Base-by-base conservation (phyloP, 2,888 invertebrate genomes). In the Xiphydria camelus region DNA sequence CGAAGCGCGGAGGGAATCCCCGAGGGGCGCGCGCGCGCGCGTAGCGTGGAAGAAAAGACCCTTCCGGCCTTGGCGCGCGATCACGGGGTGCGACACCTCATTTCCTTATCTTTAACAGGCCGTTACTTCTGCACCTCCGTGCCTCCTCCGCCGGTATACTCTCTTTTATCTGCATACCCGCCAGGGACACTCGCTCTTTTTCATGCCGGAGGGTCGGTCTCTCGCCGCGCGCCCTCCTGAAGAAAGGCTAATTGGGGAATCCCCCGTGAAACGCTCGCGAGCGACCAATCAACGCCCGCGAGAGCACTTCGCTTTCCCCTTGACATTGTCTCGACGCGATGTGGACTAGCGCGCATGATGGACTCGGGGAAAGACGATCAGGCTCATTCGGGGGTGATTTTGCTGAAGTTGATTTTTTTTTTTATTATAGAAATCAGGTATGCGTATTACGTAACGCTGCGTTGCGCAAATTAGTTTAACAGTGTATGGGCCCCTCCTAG, bases 71-170 rank as follows among this genome's bases (percentile, higher is more conserved):
- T 38, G 41, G 51, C 36, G 38, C 32, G 4, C 10, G n/a, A 42
- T 41, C 41, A 43, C 43, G 48, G 49, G 49, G 49, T 47, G 70
- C 73, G 73, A 75, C 74, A 75, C 75, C 74, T 75, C 74, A 73
- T 75, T 75, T 75, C 73, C 75, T 75, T 75, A 74, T 75, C 75
- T 73, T 70, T 73, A 74, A 73, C 73, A 73, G 73, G 62, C 73
- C 70, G 73, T 75, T 74, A 73, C 67, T 62, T 57, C 45, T 17
- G 33, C 33, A n/a, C 9, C 15, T 22, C 44, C 39, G 49, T 45
- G 44, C 56, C 38, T 55, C 45, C 49, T 46, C 46, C 45, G 23
- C 23, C 38, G 34, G 37, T 23, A 35, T 43, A 45, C 38, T 47
- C 51, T 44, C 15, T 47, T 43, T 38, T 47, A 47, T 42, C 45